A percentile compares a stretch with the other conserved stretches of the same genome.
phyloP scores from a whole-genome alignment of 2,888 invertebrate genomes.

The Apamea crenata region DNA sequence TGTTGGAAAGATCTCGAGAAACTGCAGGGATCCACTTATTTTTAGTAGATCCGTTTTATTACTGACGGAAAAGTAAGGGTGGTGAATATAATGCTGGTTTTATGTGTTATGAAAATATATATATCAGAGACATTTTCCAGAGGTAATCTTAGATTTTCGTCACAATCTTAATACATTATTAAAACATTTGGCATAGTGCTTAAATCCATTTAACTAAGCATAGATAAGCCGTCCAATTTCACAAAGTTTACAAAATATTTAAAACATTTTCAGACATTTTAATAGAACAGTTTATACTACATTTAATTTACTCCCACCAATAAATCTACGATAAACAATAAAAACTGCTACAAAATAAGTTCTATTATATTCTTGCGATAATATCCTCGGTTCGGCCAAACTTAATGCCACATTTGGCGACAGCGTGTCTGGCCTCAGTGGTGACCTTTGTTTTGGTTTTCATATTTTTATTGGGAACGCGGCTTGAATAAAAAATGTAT shows the following conservation, averaged over 20 bases:
- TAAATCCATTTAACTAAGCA: not conserved
- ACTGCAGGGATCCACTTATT: slow-evolving; percentile 24
- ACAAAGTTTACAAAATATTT: not conserved
- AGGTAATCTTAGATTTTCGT: not conserved
- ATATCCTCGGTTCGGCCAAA: slow-evolving; percentile 66
- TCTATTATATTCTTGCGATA: slow-evolving; percentile 62
- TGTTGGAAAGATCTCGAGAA: not conserved
- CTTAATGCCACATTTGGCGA: slow-evolving; percentile 76
- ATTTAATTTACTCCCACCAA: slow-evolving; percentile 26
- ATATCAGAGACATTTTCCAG: not conserved
- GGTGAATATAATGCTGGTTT: slow-evolving; percentile 42
- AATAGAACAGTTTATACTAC: not conserved
- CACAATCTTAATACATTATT: not conserved
- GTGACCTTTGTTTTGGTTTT: slow-evolving; percentile 69
- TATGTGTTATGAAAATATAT: slow-evolving; percentile 21
- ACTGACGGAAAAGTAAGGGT: slow-evolving; percentile 22
- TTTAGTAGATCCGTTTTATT: slow-evolving; percentile 43
- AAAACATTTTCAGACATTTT: not conserved
- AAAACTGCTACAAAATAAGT: slow-evolving; percentile 59
- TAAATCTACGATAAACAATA: slow-evolving; percentile 59
- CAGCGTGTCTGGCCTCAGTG: slow-evolving; percentile 71
- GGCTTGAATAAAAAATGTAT: slow-evolving; percentile 62
- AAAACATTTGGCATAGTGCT: not conserved
- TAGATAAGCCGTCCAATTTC: not conserved
- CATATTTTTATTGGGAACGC: slow-evolving; percentile 66